Base-by-base conservation (phyloP, 2,888 invertebrate species). In the Tanytarsus gracilentus region DNA sequence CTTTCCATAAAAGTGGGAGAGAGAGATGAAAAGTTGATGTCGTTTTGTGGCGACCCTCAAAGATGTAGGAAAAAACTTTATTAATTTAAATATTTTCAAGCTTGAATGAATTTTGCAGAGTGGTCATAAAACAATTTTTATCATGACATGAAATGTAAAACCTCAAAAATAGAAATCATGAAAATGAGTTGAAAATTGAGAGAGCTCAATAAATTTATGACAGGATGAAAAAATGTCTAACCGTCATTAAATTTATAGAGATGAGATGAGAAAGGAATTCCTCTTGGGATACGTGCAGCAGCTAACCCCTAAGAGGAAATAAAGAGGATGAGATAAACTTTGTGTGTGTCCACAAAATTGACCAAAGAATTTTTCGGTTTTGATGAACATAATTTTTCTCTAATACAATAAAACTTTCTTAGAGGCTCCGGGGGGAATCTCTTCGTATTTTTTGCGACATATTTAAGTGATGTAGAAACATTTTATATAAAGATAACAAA, bases 71-170 rank as follows among this genome's bases (percentile, higher is more conserved):
- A 14, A 44, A 44, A 44, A 44, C 16, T 44, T 44, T 44, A 44
- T 44, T 44, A 44, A 44, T 44, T 44, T 44, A 44, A 44, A 44
- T 44, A 44, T 44, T 44, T 18, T 44, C 14, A 44, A 16, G 40
- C 40, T 7, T 44, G 40, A 44, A 23, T 44, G 4, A 23, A n/a
- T 16, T 44, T 44, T 44, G 9, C 18, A n/a, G 40, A 18, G 18
- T 33, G 14, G n/a, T n/a, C 11, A 44, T 44, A 44, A 44, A 44
- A 44, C 18, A 9, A 44, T 44, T 21, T 44, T 44, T 16, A 21
- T 14, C 4, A 44, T 33, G n/a, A 33, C n/a, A n/a, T 9, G 33
- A 3, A 3, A 1, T 33, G 3, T 33, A n/a, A 11, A 33, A 14
- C n/a, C 33, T n/a, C 33, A 30, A 4, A 30, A 30, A 33, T 33